These are phyloP conservation scores for Hydropsyche betteni DNA, from an alignment of 2,888 invertebrate species.

Conservation along the genomic window DNA sequence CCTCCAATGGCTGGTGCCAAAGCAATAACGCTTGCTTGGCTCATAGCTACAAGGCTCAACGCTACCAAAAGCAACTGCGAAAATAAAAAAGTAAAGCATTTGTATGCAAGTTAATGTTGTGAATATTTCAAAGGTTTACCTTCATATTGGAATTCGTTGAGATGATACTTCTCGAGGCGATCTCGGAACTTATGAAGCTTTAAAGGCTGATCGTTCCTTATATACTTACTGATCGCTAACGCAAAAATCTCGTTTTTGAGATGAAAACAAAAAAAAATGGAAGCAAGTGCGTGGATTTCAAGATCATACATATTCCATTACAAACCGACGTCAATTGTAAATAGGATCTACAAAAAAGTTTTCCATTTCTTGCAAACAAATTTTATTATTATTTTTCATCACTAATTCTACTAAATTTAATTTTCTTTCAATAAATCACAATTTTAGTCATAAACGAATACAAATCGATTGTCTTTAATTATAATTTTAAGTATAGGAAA, in stretches of 20 bases:
- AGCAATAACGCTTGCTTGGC: constrained; percentile 45
- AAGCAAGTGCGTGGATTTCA: constrained; percentile 16
- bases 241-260: constrained; percentile 7
- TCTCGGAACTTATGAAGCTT: constrained; percentile 11
- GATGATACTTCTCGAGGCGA: constrained; percentile 29
- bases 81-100: constrained; percentile 14
- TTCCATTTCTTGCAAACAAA: not conserved
- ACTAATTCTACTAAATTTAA: not conserved
- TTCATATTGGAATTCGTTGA: constrained; percentile 49
- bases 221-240: constrained; percentile 15
- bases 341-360: not conserved
- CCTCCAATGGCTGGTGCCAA: constrained; percentile 46
- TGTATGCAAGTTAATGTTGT: not conserved
- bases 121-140: constrained; percentile 26
- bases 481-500: no score
- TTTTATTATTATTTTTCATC: not conserved
- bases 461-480: no score
- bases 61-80: constrained; percentile 56
- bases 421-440: no score
- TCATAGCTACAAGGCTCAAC: constrained; percentile 52
- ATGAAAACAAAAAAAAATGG: constrained; percentile 16
- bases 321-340: constrained; percentile 4
- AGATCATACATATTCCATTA: not conserved
- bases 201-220: not conserved
- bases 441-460: no score